These are phyloP conservation scores for Archilochus colubris DNA, from an alignment of 2,113 vertebrate species.

Conservation along the genomic window DNA sequence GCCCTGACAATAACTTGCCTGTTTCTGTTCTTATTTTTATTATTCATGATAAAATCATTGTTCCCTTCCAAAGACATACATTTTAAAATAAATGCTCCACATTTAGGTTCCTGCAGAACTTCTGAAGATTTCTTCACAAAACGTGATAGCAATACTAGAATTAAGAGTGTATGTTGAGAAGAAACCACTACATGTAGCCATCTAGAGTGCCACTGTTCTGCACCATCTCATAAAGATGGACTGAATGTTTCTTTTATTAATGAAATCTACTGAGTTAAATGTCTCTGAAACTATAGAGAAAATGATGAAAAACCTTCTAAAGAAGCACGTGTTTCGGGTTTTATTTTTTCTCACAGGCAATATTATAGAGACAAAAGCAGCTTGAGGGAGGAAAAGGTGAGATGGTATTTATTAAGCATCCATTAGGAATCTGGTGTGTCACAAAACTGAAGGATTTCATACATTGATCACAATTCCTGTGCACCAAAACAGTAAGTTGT, in stretches of 20 bases:
- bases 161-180: neutral
- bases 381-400: neutral
- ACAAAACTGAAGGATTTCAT: neutral
- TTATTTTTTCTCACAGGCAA: neutral
- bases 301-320: neutral
- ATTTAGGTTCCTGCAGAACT: neutral
- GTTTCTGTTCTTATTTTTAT: neutral
- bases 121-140: neutral
- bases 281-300: neutral
- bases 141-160: neutral
- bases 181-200: neutral
- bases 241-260: neutral
- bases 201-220: rapidly evolving
- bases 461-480: neutral
- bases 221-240: rapidly evolving
- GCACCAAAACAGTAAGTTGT: neutral
- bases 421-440: neutral
- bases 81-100: neutral
- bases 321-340: rapidly evolving
- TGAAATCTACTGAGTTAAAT: neutral
- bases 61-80: neutral
- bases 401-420: neutral
- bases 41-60: neutral
- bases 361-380: neutral
- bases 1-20: neutral